Conservation (phyloP, 2,888 invertebrate genomes). For the Baronia brevicornis region DNA sequence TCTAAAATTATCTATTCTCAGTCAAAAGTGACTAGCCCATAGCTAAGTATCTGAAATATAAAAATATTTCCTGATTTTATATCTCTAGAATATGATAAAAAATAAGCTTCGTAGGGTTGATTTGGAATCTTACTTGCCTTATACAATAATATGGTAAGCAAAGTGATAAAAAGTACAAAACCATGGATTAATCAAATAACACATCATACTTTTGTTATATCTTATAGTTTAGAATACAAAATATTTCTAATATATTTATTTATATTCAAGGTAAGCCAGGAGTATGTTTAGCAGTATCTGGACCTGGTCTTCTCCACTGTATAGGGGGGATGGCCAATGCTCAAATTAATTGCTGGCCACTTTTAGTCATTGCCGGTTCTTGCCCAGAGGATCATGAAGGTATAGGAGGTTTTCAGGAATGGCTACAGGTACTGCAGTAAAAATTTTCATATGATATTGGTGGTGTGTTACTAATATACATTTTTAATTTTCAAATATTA, state of each 20-base stretch:
- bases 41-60: too few species aligned
- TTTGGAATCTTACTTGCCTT: too few species aligned
- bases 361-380: slow-evolving; percentile 94
- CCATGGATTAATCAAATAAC: too few species aligned
- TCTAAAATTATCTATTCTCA: neutral
- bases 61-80: too few species aligned
- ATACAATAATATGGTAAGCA: too few species aligned
- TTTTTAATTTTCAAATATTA: too few species aligned
- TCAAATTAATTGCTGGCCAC: slow-evolving; percentile 96
- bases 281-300: slow-evolving; percentile 94
- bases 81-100: too few species aligned
- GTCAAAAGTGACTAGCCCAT: too few species aligned
- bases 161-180: too few species aligned
- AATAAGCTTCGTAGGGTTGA: too few species aligned
- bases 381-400: slow-evolving; percentile 94
- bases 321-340: slow-evolving; percentile 98
- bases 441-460: slow-evolving; percentile 1
- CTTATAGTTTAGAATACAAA: too few species aligned
- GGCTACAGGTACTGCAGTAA: slow-evolving; percentile 79
- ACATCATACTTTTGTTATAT: too few species aligned
- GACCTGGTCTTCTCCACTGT: slow-evolving; percentile 95
- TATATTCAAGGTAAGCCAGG: slow-evolving; percentile 81
- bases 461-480: slow-evolving; percentile 7
- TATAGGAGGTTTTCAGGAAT: slow-evolving; percentile 97
- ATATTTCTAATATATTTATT: neutral